Evolutionary conservation across 2,888 invertebrate species (phyloP).

Genomic region (Meganola albula): DNA sequence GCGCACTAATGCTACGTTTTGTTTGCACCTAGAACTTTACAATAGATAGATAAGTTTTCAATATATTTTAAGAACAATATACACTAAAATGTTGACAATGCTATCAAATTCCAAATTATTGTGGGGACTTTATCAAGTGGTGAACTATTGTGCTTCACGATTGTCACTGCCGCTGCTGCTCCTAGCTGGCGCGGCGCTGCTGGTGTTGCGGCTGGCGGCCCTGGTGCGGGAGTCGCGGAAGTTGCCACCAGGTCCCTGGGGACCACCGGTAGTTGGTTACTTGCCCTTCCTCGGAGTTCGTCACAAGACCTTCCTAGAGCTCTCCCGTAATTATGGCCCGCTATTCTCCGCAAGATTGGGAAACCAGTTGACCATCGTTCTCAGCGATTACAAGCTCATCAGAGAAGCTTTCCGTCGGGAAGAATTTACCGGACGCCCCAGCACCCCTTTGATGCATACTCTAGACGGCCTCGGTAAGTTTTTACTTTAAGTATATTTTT

Average conservation of each 20-base stretch:
- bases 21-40: constrained; percentile 36
- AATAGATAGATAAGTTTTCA: constrained; percentile 23
- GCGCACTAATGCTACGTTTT: constrained; percentile 58
- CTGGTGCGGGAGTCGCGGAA: constrained; percentile 62
- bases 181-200: constrained; percentile 63
- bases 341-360: constrained; percentile 90
- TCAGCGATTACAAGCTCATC: constrained; percentile 91
- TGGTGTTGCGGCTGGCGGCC: constrained; percentile 65
- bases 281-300: constrained; percentile 87
- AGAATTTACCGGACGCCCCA: constrained; percentile 92
- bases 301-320: constrained; percentile 86
- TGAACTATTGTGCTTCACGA: constrained; percentile 60
- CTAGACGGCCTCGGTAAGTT: constrained; percentile 93
- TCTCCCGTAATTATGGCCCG: constrained; percentile 87
- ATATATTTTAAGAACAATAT: constrained; percentile 29
- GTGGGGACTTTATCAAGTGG: constrained; percentile 71
- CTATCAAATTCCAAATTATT: constrained; percentile 70
- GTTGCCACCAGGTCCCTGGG: constrained; percentile 93
- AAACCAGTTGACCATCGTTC: constrained; percentile 88
- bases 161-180: constrained; percentile 65
- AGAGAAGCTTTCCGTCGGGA: constrained; percentile 90
- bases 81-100: constrained; percentile 55
- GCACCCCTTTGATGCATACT: constrained; percentile 90
- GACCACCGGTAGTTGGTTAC: constrained; percentile 89
- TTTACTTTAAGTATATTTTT: not conserved